A percentile compares a stretch with the other conserved stretches of the same genome.
phyloP scores from a whole-genome alignment of 2,113 vertebrate species.

The Rhabdomys dilectus region DNA sequence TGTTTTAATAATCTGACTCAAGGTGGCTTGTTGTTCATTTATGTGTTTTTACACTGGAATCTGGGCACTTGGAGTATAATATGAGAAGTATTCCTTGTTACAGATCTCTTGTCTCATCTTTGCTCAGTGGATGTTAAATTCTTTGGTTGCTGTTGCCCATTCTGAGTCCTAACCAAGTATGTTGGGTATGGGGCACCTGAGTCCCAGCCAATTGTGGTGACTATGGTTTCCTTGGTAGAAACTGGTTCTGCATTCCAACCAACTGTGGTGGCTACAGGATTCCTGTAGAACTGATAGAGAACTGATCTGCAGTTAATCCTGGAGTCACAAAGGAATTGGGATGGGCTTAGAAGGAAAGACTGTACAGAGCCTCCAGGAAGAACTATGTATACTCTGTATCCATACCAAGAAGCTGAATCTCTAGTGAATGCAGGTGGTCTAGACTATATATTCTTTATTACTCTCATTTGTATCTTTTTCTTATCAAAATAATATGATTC shows the following conservation, averaged over 20 bases:
- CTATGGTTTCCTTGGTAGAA: background rate
- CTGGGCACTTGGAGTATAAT: background rate
- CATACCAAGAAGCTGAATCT: background rate
- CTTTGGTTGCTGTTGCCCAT: background rate
- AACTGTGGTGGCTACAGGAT: background rate
- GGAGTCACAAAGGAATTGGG: background rate
- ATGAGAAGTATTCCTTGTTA: background rate
- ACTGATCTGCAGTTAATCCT: background rate
- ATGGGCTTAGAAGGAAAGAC: background rate
- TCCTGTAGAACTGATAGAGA: background rate
- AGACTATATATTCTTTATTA: background rate
- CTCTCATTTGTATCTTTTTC: background rate
- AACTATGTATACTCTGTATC: background rate
- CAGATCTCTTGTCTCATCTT: background rate
- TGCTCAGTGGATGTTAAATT: background rate
- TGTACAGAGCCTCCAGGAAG: background rate
- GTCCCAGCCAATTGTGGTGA: background rate
- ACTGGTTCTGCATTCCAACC: background rate
- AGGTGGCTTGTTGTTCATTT: background rate
- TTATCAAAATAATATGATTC: background rate
- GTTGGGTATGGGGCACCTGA: background rate
- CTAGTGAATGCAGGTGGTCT: background rate
- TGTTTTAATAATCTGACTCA: background rate
- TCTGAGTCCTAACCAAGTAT: too few relatives aligned
- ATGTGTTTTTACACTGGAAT: background rate